phyloP scores from a whole-genome alignment of 2,888 invertebrate genomes.

The Limulus polyphemus region DNA sequence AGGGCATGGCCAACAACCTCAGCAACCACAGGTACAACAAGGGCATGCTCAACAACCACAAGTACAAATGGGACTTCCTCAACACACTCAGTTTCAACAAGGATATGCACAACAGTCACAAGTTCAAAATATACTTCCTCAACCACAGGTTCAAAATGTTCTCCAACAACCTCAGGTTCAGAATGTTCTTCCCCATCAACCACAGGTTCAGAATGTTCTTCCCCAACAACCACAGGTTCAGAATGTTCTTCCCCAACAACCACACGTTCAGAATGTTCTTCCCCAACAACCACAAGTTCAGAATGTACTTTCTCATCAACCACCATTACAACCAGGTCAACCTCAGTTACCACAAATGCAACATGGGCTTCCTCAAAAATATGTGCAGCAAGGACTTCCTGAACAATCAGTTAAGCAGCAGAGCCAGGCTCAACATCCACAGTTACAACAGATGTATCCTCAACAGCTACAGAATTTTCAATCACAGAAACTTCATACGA shows the following conservation, averaged over 20 bases:
- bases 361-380: too few relatives aligned
- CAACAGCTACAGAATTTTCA: conserved; percentile 1
- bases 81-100: too few relatives aligned
- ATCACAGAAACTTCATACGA: not conserved
- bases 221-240: not conserved
- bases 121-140: not conserved
- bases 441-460: conserved; percentile 3
- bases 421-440: conserved; percentile 1
- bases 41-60: conserved; percentile 1
- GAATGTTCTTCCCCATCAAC: not conserved
- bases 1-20: not conserved
- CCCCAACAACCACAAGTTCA: not conserved
- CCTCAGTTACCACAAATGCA: not conserved
- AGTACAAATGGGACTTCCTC: not conserved
- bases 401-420: not conserved
- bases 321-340: too few relatives aligned
- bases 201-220: not conserved
- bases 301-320: not conserved
- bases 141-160: not conserved
- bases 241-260: not conserved
- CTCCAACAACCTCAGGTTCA: not conserved
- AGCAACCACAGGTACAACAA: not conserved
- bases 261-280: not conserved
- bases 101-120: not conserved
- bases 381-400: not conserved